Evolutionary conservation across 2,888 invertebrate species (phyloP).

Genomic region (Galerucella calmariensis): DNA sequence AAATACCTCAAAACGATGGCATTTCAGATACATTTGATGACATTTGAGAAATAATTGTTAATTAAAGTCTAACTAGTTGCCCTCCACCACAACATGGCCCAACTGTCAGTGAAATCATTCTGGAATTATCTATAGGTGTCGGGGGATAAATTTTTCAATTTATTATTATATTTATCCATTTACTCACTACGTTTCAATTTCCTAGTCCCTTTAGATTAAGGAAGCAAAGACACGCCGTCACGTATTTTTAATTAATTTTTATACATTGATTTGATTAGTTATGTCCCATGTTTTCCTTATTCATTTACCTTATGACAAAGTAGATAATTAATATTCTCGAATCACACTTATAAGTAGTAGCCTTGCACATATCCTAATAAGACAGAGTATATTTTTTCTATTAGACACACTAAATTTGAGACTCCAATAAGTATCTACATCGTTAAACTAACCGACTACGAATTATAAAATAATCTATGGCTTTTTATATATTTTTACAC

Average conservation of each 20-base stretch:
- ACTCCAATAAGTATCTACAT: not conserved
- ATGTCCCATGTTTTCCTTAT: not conserved
- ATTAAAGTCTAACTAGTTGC: too few relatives aligned
- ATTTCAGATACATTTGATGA: too few relatives aligned
- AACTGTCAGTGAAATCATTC: too few relatives aligned
- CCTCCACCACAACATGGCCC: too few relatives aligned
- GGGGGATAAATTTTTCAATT: too few relatives aligned
- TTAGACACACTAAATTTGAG: not conserved
- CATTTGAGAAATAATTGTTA: too few relatives aligned
- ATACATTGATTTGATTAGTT: not conserved
- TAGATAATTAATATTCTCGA: not conserved
- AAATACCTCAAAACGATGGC: too few relatives aligned
- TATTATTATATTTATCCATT: too few relatives aligned
- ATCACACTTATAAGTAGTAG: not conserved
- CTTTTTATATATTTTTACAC: too few relatives aligned
- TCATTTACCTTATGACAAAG: not conserved
- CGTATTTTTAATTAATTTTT: not conserved
- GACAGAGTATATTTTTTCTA: not conserved
- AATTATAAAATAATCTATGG: too few relatives aligned
- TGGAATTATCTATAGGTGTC: too few relatives aligned
- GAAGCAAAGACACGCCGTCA: not conserved
- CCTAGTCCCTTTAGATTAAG: not conserved
- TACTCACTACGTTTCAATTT: not conserved
- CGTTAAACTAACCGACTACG: too few relatives aligned
- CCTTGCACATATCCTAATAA: not conserved